Conservation (phyloP, 2,113 vertebrate genomes). For the Cynocephalus volans region DNA sequence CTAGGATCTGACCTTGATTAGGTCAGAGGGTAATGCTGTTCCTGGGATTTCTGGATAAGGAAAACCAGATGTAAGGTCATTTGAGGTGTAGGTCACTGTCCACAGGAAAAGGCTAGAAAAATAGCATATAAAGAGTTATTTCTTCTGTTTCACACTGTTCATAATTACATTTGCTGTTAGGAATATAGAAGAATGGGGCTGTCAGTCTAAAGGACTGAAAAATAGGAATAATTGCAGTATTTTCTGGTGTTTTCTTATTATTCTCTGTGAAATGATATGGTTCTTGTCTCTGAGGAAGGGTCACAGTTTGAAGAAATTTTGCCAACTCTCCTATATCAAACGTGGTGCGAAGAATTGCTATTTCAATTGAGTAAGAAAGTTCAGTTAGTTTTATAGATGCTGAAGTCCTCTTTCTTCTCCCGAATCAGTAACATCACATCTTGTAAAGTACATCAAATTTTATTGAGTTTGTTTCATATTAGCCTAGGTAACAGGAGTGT, state of each 20-base stretch:
- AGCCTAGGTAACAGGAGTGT: background rate
- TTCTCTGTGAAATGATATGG: constrained; percentile 31
- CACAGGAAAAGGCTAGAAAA: background rate
- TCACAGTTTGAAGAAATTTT: constrained; percentile 54
- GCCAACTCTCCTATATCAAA: background rate
- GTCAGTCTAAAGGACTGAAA: background rate
- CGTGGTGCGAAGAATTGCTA: background rate
- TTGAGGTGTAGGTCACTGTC: background rate
- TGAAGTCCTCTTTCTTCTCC: background rate
- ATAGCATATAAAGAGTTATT: background rate
- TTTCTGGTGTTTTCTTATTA: constrained; percentile 24
- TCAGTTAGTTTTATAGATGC: background rate
- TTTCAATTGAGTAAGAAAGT: constrained; percentile 9
- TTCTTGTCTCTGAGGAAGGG: background rate
- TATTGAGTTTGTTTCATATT: background rate
- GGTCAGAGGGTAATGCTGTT: constrained; percentile 10
- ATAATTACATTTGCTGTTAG: background rate
- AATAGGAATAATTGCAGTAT: background rate
- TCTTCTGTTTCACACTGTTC: constrained; percentile 5
- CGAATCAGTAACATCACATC: background rate
- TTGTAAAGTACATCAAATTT: constrained; percentile 28
- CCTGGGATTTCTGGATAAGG: constrained; percentile 18
- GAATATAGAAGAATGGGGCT: background rate
- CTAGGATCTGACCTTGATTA: background rate
- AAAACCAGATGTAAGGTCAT: background rate